phyloP scores from a whole-genome alignment of 2,888 invertebrate genomes.

The Cryptosula pallasiana region DNA sequence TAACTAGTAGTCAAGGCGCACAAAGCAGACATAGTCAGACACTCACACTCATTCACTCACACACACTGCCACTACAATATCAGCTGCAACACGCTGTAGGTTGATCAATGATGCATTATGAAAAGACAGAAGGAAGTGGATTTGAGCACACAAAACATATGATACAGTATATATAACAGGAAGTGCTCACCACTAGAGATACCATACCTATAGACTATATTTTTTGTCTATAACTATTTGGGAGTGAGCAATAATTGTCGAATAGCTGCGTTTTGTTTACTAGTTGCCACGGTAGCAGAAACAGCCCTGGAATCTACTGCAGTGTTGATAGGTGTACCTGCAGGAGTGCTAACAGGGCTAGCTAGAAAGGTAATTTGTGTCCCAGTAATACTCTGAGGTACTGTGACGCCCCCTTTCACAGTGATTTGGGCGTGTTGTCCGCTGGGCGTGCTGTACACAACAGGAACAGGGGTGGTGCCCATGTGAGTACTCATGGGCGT shows the following conservation, averaged over 20 bases:
- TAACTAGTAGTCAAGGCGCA: no score
- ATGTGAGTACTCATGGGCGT: background rate
- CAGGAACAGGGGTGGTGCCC: background rate
- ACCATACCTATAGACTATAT: no score
- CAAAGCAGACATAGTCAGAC: no score
- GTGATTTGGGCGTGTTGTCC: background rate
- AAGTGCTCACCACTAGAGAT: no score
- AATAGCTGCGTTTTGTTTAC: background rate
- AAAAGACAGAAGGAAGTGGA: no score
- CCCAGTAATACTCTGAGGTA: background rate
- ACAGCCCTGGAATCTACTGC: background rate
- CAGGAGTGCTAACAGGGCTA: conserved; percentile 1
- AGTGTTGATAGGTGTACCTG: background rate
- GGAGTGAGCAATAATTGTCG: background rate
- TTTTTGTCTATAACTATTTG: no score
- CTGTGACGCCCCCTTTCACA: background rate
- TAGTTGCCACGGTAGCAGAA: background rate
- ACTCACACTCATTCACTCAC: no score
- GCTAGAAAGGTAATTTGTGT: background rate
- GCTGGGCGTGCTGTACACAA: conserved; percentile 1
- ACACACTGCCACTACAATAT: no score
- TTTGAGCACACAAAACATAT: no score
- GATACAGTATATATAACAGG: no score
- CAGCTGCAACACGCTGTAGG: no score
- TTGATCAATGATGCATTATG: no score